These are phyloP conservation scores for Stictonetta naevosa DNA, from an alignment of 2,113 vertebrate genomes.

Conservation along the genomic window DNA sequence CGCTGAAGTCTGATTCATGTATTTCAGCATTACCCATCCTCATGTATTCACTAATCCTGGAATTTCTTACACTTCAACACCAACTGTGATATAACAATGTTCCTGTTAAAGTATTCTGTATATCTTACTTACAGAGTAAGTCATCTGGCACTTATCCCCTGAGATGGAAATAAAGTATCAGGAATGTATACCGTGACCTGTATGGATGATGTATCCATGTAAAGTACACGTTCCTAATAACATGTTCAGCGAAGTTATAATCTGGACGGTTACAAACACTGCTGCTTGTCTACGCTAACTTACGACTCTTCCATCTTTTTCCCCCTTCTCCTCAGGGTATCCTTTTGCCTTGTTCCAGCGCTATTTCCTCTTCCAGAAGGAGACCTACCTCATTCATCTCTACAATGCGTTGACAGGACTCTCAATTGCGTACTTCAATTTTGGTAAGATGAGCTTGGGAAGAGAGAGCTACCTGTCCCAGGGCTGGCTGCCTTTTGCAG, in stretches of 20 bases:
- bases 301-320: not conserved
- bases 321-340: slow-evolving; percentile 81
- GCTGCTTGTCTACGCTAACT: not conserved
- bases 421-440: slow-evolving; percentile 95
- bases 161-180: not conserved
- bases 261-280: not conserved
- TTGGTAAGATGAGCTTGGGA: slow-evolving; percentile 84
- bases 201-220: not conserved
- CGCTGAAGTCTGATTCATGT: not conserved
- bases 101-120: not conserved
- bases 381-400: slow-evolving; percentile 88
- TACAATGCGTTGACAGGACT: slow-evolving; percentile 90
- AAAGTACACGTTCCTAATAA: not conserved
- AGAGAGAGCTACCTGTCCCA: slow-evolving; percentile 37
- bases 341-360: slow-evolving; percentile 92
- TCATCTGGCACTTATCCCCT: not conserved
- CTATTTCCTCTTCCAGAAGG: slow-evolving; percentile 88
- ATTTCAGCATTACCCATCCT: not conserved
- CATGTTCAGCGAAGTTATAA: not conserved
- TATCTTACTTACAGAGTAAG: not conserved
- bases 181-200: not conserved
- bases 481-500: slow-evolving; percentile 52
- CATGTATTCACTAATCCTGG: not conserved
- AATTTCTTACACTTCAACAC: not conserved
- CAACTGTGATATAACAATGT: not conserved